Evolutionary conservation across 2,888 invertebrate genomes (phyloP), one percentile per base, ranked within the genome.

Genomic region (Drosophila stalkeri): DNA sequence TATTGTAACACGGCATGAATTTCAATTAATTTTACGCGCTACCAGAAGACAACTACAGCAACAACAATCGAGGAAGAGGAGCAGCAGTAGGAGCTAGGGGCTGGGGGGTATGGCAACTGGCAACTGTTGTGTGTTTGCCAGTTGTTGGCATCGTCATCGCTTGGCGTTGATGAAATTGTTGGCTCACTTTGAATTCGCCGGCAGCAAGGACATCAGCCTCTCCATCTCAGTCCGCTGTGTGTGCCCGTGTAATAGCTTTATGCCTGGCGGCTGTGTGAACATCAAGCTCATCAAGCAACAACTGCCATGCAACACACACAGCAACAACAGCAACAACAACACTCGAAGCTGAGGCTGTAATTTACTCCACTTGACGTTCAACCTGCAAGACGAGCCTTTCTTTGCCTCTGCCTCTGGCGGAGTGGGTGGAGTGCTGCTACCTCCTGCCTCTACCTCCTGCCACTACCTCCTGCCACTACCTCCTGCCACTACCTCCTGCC

Each of bases 241-340:
- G 56, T 61, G 55, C 52, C 70, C 68, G 78, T 82, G 82, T 92
- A 91, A 92, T 91, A 87, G 91, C 88, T 89, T 91, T 83, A 83
- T 91, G 83, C 83, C 92, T 91, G 73, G 84, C 82, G 92, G 92
- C 90, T 92, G 91, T 92, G 92, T 92, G 92, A 92, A 92, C 92
- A 92, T 92, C 82, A 84, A 84, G 82, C 78, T 79, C 82, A 86
- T 86, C 82, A 86, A 76, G 85, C 79, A 57, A 60, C 81, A 67
- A 68, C 68, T 72, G 63, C 67, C 64, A 59, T 55, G 69, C 80
- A 77, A 61, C 81, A 77, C 64, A 64, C 64, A 55, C 75, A 63
- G 55, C 64, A 55, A 41, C 77, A 60, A 56, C 56, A 63, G 59
- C 75, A 72, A 62, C 76, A 68, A 62, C 62, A 52, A 27, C 66